Conservation (phyloP, 2,888 invertebrate species). For the Acanthopleura granulata region DNA sequence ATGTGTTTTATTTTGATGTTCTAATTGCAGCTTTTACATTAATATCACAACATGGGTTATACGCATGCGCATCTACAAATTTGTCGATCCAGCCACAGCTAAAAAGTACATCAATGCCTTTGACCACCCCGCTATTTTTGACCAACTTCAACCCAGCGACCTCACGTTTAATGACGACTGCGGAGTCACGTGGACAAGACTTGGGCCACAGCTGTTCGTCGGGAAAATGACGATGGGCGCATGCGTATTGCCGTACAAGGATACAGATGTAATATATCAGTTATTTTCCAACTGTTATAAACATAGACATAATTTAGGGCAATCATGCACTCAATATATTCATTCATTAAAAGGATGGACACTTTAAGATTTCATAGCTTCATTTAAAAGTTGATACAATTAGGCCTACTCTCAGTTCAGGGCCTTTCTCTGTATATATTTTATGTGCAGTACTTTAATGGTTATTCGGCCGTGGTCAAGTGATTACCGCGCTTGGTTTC, state of each 20-base stretch:
- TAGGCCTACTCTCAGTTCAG: too few species aligned
- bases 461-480: too few species aligned
- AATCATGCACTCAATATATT: too few species aligned
- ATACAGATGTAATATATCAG: not conserved
- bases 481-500: too few species aligned
- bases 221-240: conserved; percentile 7
- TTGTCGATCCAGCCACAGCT: not conserved
- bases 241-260: conserved; percentile 7
- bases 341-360: too few species aligned
- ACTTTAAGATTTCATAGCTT: too few species aligned
- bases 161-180: not conserved
- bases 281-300: too few species aligned
- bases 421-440: too few species aligned
- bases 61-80: not conserved
- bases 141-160: not conserved
- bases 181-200: not conserved
- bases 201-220: not conserved
- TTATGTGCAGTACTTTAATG: too few species aligned
- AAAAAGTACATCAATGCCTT: conserved; percentile 4
- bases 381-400: too few species aligned
- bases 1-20: not conserved
- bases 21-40: not conserved
- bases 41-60: not conserved
- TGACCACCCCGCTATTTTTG: not conserved
- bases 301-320: too few species aligned